These are phyloP conservation scores for Alitta virens DNA, from an alignment of 2,888 invertebrate species.

Conservation along the genomic window DNA sequence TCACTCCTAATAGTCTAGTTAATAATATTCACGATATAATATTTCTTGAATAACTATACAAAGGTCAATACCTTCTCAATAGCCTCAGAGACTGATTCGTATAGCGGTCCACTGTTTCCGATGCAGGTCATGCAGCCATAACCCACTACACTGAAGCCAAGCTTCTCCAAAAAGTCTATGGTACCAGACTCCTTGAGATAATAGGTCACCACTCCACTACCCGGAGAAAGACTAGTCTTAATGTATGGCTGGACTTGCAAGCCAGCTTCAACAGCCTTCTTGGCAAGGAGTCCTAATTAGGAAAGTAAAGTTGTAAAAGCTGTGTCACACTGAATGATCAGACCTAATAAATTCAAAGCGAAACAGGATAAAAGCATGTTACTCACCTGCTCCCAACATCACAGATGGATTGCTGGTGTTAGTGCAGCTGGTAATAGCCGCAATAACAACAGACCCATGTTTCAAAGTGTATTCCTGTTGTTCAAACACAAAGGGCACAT, in stretches of 20 bases:
- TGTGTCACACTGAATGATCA: too few relatives aligned
- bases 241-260: slow-evolving; percentile 86
- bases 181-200: slow-evolving; percentile 89
- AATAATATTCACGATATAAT: too few relatives aligned
- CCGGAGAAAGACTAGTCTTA: slow-evolving; percentile 95
- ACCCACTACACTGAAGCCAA: slow-evolving; percentile 95
- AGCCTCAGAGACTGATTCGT: slow-evolving; percentile 85
- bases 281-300: slow-evolving; percentile 77
- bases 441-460: slow-evolving; percentile 93
- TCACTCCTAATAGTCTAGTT: too few relatives aligned
- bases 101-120: slow-evolving; percentile 94
- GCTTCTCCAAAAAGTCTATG: slow-evolving; percentile 76
- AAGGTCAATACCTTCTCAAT: slow-evolving; percentile 72
- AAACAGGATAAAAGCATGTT: too few relatives aligned
- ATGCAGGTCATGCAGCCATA: slow-evolving; percentile 99
- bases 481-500: slow-evolving; percentile 78
- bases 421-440: slow-evolving; percentile 96
- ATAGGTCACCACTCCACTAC: slow-evolving; percentile 91
- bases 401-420: slow-evolving; percentile 98
- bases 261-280: slow-evolving; percentile 90
- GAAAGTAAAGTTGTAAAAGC: too few relatives aligned
- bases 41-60: too few relatives aligned
- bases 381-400: slow-evolving; percentile 88
- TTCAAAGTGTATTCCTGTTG: slow-evolving; percentile 74
- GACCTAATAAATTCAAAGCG: too few relatives aligned